A percentile compares a stretch with the other conserved stretches of the same genome.
Evolutionary conservation across 2,888 invertebrate species (phyloP).

Genomic region (Callyntrura sp.): DNA sequence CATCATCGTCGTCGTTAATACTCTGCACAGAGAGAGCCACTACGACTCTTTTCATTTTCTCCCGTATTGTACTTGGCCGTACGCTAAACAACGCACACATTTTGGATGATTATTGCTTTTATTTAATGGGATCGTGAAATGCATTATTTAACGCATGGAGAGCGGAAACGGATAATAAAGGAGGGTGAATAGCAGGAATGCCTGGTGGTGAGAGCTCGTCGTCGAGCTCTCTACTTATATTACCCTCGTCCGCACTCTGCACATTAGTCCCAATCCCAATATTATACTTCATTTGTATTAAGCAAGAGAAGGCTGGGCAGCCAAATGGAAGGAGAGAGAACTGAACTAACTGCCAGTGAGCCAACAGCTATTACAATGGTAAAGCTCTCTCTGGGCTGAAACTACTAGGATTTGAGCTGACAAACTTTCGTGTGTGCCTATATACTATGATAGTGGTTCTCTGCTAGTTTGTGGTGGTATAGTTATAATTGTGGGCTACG

Average conservation of each 20-base stretch:
- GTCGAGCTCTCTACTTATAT: constrained; percentile 40
- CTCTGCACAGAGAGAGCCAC: background rate
- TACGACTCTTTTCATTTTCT: constrained; percentile 56
- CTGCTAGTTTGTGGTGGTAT: too few species aligned
- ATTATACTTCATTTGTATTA: constrained; percentile 59
- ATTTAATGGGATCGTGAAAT: constrained; percentile 78
- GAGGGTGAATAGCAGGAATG: constrained; percentile 73
- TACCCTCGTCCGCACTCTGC: constrained; percentile 49
- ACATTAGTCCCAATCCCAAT: constrained; percentile 66
- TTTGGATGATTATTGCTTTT: constrained; percentile 77
- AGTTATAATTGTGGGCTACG: too few species aligned
- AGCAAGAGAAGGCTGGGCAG: constrained; percentile 50
- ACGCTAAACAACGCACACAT: constrained; percentile 54
- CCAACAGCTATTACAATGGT: constrained; percentile 27
- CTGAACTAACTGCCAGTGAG: constrained; percentile 1
- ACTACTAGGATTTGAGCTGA: constrained; percentile 19
- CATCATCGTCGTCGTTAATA: constrained; percentile 10
- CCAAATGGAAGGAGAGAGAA: constrained; percentile 9
- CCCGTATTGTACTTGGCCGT: constrained; percentile 18
- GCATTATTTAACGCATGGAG: constrained; percentile 78
- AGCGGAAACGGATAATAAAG: constrained; percentile 78
- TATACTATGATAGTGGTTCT: background rate
- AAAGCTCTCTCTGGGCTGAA: constrained; percentile 21
- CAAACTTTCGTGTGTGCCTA: constrained; percentile 37
- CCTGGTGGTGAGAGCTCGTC: constrained; percentile 73